Conservation (phyloP, 2,113 vertebrate species). For the Xiphorhynchus elegans region DNA sequence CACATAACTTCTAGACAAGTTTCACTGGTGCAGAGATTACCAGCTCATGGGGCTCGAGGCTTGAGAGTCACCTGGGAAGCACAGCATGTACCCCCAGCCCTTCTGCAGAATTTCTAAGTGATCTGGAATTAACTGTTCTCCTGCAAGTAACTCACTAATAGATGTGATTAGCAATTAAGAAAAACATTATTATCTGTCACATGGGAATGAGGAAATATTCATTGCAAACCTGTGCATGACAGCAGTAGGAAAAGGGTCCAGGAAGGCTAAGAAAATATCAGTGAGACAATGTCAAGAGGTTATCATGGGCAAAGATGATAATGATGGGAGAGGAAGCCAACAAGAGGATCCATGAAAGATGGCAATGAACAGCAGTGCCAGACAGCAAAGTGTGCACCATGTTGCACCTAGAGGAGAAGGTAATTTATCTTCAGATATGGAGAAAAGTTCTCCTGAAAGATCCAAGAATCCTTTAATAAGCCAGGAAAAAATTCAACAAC, state of each 20-base stretch:
- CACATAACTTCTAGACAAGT: neutral
- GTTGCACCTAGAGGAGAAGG: neutral
- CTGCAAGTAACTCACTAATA: constrained; percentile 58
- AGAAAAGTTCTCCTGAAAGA: neutral
- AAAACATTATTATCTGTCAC: constrained; percentile 62
- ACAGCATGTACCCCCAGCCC: neutral
- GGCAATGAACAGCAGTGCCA: neutral
- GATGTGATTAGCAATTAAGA: constrained; percentile 63
- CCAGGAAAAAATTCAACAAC: neutral
- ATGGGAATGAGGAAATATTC: constrained; percentile 39
- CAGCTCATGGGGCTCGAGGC: neutral
- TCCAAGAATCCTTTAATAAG: neutral
- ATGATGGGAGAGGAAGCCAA: neutral
- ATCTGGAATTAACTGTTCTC: constrained; percentile 39
- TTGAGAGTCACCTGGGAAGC: neutral
- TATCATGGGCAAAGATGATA: neutral
- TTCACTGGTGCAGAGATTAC: neutral
- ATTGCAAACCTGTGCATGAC: neutral
- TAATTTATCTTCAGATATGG: constrained; percentile 4
- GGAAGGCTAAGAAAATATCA: constrained; percentile 3
- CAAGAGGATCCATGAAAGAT: constrained; percentile 22
- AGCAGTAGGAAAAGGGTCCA: neutral
- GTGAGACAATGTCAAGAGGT: constrained; percentile 12
- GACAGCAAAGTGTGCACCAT: neutral
- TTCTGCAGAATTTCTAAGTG: neutral